These are phyloP conservation scores for Eleginops maclovinus DNA, from an alignment of 2,113 vertebrate genomes.

Conservation along the genomic window DNA sequence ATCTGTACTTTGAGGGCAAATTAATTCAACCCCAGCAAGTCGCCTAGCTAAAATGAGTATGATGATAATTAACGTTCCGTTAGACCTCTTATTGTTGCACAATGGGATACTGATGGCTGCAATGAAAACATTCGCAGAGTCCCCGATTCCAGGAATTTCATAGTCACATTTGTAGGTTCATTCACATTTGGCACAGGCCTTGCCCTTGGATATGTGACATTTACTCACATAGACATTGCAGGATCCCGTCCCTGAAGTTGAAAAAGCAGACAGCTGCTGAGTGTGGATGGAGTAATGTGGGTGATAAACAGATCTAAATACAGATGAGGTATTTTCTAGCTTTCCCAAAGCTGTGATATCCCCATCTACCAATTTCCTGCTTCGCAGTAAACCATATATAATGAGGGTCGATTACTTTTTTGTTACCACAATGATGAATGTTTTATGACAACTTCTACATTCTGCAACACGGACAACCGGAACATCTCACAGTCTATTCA, in stretches of 20 bases:
- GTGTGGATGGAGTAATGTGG: background rate
- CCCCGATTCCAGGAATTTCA: background rate
- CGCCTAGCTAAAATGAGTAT: background rate
- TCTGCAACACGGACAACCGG: conserved; percentile 5
- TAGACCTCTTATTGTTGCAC: background rate
- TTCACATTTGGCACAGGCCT: background rate
- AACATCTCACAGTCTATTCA: conserved; percentile 5
- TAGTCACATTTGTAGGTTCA: background rate
- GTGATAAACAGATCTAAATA: background rate
- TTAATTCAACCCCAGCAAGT: background rate
- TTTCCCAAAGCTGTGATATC: background rate
- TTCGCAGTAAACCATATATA: background rate
- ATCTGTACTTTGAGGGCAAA: background rate
- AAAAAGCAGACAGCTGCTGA: background rate
- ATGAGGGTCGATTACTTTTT: background rate
- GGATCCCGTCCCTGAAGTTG: background rate
- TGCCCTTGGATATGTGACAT: background rate
- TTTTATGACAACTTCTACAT: background rate
- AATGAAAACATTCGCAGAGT: background rate
- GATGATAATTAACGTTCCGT: background rate
- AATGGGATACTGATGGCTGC: background rate
- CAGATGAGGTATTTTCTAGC: too few relatives aligned
- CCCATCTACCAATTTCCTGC: conserved; percentile 3
- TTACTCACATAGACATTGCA: background rate
- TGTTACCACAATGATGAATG: background rate